Evolutionary conservation across 2,797 vertebrate genomes (phyloP), one percentile per base, ranked within the genome.

Genomic region (Gambelia wislizenii): DNA sequence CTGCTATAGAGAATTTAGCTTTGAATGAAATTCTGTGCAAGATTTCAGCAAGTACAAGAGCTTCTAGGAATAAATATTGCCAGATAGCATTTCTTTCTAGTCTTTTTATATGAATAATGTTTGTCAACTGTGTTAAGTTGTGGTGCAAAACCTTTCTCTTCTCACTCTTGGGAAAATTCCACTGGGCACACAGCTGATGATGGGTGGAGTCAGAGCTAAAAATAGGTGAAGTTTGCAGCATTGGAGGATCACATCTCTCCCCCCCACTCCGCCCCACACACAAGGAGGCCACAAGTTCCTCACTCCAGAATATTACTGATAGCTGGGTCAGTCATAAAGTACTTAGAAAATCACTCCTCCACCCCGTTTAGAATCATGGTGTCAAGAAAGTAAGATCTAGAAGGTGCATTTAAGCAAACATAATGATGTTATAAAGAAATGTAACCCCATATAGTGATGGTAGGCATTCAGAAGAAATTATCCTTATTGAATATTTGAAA

Each of bases 61-160:
- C 36, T 90, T 49, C 85, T 16, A 27, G 20, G 10, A 91, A 90
- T 54, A 94, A 93, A 92, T 20, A 1, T 74, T 81, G 84, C 30
- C 47, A 75, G 13, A 76, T 30, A 30, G 56, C 13, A 67, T 22
- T 27, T 67, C 9, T 16, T 20, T 36, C 59, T 54, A 16, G 56
- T 82, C 7, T 54, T 61, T 59, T 16, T 86, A 75, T 74, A 20
- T 85, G 49, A 47, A 42, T 33, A 54, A 85, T 27, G 76, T 79
- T 59, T 72, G 8, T n/a, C 61, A 22, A 12, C 27, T 36, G 36
- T 7, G 33, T 47, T 25, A 72, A 36, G 30, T 12, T 1, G 39
- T 13, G 8, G 30, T 3, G 9, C 2, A 10, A 25, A 42, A 74
- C 5, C 52, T 54, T 30, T 74, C 18, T 22, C 36, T 4, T 0